Conservation (phyloP, 2,797 vertebrate species). For the Capromys pilorides region DNA sequence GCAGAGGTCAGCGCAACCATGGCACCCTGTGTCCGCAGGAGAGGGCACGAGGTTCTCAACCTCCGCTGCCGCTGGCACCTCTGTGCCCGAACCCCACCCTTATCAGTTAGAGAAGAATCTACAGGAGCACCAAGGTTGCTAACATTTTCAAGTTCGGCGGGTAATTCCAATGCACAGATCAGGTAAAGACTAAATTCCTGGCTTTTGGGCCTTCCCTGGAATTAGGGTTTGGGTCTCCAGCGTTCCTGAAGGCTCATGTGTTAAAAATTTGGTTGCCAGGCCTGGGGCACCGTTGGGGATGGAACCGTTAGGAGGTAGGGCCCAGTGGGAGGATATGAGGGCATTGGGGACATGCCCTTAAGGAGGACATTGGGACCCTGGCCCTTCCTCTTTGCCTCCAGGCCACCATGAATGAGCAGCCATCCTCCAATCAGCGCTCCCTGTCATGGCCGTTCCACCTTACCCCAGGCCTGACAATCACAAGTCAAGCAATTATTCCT, state of each 20-base stretch:
- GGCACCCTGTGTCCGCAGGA: background rate
- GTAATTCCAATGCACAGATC: background rate
- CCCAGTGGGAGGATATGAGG: background rate
- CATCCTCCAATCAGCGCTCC: background rate
- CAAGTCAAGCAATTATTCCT: background rate
- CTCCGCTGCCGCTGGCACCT: background rate
- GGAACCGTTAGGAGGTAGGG: background rate
- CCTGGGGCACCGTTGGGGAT: background rate
- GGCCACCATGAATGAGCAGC: background rate
- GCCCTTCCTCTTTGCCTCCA: background rate
- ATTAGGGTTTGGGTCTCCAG: background rate
- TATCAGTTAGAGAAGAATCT: background rate
- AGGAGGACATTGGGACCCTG: background rate
- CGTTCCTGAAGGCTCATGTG: background rate
- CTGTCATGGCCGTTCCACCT: background rate
- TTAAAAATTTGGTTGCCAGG: background rate
- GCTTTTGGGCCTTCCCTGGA: too few species aligned
- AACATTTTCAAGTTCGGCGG: background rate
- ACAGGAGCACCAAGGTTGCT: background rate
- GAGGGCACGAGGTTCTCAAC: background rate
- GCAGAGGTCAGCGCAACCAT: background rate
- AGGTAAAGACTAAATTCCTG: background rate
- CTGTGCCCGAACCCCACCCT: background rate
- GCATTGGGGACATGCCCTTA: background rate
- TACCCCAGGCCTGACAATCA: background rate